phyloP scores from a whole-genome alignment of 2,113 vertebrate genomes.

The Prolemur simus region DNA sequence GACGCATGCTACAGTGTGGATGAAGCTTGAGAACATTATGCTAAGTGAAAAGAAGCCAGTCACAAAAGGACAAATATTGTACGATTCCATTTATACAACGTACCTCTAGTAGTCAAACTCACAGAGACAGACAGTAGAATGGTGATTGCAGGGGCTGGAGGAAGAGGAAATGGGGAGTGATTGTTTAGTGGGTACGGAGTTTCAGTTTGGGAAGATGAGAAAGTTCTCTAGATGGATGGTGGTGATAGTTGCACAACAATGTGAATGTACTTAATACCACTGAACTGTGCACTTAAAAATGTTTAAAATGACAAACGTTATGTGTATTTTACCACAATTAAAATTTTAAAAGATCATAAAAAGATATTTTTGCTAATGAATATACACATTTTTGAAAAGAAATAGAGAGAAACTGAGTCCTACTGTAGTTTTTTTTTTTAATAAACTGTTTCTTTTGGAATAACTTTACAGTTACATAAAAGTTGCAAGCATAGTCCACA shows the following conservation, averaged over 20 bases:
- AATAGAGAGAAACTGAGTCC: neutral
- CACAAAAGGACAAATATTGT: neutral
- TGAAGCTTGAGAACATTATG: neutral
- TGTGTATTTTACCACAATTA: neutral
- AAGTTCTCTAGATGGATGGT: neutral
- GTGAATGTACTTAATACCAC: neutral
- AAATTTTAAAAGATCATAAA: neutral
- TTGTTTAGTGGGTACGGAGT: neutral
- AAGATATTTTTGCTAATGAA: neutral
- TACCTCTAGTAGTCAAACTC: neutral
- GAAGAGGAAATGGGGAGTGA: neutral
- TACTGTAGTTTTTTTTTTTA: neutral
- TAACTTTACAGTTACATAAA: conserved; percentile 18
- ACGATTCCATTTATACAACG: neutral
- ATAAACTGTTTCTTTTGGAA: neutral
- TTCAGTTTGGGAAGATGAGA: neutral
- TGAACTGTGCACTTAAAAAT: neutral
- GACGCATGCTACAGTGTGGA: neutral
- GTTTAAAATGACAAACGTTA: neutral
- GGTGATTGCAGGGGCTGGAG: neutral
- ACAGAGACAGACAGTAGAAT: neutral
- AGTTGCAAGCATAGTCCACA: neutral
- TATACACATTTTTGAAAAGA: neutral
- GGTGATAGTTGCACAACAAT: neutral
- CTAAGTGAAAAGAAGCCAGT: neutral